Evolutionary conservation across 2,113 vertebrate genomes (phyloP).

Genomic region (Andinoacara biseriatus): DNA sequence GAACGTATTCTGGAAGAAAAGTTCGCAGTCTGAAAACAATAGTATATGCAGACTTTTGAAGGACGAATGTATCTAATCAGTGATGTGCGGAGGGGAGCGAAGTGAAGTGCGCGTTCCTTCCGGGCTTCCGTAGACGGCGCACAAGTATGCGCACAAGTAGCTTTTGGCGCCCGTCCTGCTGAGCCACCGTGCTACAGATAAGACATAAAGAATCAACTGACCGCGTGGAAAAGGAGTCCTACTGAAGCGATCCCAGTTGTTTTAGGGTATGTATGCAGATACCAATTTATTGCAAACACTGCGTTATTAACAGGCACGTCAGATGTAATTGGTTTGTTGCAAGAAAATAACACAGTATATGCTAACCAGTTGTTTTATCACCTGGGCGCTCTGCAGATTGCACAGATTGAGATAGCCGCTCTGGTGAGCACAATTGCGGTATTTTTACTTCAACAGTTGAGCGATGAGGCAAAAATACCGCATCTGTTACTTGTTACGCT

Average conservation of each 20-base stretch:
- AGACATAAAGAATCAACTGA: slow-evolving; percentile 16
- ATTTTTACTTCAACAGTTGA: neutral
- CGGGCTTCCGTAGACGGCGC: slow-evolving; percentile 52
- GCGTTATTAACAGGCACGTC: neutral
- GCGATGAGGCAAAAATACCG: neutral
- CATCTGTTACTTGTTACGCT: neutral
- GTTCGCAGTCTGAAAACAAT: neutral
- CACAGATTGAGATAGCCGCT: neutral
- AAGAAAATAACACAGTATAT: neutral
- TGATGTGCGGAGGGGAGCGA: too few species aligned
- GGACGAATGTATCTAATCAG: too few species aligned
- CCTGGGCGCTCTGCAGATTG: neutral
- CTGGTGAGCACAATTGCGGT: neutral
- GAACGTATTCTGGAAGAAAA: neutral
- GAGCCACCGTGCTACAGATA: neutral
- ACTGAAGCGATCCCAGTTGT: neutral
- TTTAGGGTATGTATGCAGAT: slow-evolving; percentile 35
- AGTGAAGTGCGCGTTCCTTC: neutral
- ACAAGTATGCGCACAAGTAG: slow-evolving; percentile 1
- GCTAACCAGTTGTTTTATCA: neutral
- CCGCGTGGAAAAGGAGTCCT: slow-evolving; percentile 47
- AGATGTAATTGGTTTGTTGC: neutral
- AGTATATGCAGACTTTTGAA: too few species aligned
- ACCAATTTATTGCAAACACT: neutral
- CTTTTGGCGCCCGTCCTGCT: slow-evolving; percentile 56